phyloP scores from a whole-genome alignment of 2,888 invertebrate genomes.

The Melipona beecheii region DNA sequence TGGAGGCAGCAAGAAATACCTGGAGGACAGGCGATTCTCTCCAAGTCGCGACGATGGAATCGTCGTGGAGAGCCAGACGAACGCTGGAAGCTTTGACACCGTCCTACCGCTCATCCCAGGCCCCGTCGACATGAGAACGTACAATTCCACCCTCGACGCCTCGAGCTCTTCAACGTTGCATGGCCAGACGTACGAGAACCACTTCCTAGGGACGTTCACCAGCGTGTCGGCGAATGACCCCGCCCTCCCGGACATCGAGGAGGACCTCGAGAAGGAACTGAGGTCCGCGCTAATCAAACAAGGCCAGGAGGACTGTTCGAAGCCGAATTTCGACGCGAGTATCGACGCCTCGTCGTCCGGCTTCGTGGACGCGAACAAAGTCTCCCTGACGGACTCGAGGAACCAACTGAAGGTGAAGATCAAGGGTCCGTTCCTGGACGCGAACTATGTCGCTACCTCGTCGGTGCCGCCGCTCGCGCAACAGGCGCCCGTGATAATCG shows the following conservation, averaged over 20 bases:
- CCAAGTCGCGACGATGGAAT: conserved; percentile 67
- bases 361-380: conserved; percentile 86
- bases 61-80: conserved; percentile 69
- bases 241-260: conserved; percentile 90
- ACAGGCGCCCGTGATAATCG: conserved; percentile 82
- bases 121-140: conserved; percentile 95
- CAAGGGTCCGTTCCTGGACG: conserved; percentile 93
- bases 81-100: conserved; percentile 85
- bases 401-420: conserved; percentile 96
- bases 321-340: conserved; percentile 65
- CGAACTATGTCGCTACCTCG: conserved; percentile 87
- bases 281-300: conserved; percentile 87
- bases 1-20: conserved; percentile 67
- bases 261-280: conserved; percentile 91
- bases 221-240: conserved; percentile 90
- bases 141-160: conserved; percentile 88
- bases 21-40: conserved; percentile 78
- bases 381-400: conserved; percentile 91
- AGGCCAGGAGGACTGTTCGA: conserved; percentile 60
- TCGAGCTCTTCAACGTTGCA: conserved; percentile 85
- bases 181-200: conserved; percentile 87
- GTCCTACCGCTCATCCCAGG: conserved; percentile 92
- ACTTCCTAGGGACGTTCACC: conserved; percentile 88
- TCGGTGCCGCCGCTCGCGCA: conserved; percentile 86
- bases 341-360: conserved; percentile 83